A percentile compares a stretch with the other conserved stretches of the same genome.
Evolutionary conservation across 2,797 vertebrate species (phyloP).

Genomic region (Spheniscus humboldti): DNA sequence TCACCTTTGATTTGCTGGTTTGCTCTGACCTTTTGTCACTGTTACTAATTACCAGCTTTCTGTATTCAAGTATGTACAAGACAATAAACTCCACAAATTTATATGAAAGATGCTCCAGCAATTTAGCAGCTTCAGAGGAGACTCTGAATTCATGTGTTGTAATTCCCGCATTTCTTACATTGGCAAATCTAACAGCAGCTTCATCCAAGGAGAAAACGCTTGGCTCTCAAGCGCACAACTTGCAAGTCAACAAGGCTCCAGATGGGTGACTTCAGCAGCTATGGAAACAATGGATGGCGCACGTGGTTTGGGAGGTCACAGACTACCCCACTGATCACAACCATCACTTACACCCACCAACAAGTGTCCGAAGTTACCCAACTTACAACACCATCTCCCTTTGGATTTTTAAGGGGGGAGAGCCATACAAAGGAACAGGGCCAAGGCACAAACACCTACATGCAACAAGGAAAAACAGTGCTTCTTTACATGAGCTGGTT

Average conservation of each 20-base stretch:
- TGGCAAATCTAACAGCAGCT: neutral
- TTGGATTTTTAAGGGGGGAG: neutral
- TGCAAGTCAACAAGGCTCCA: neutral
- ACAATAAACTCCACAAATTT: neutral
- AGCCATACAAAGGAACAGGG: neutral
- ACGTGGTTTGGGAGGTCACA: neutral
- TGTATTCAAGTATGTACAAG: neutral
- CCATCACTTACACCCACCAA: neutral
- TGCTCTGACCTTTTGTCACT: neutral
- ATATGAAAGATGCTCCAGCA: neutral
- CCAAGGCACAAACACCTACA: neutral
- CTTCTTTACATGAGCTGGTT: neutral
- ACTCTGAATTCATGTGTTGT: neutral
- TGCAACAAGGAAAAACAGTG: neutral
- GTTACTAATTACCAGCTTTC: neutral
- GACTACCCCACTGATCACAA: neutral
- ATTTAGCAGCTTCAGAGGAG: neutral
- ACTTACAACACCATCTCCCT: neutral
- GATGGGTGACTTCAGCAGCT: neutral
- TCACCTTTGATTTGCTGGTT: neutral
- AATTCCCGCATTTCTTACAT: neutral
- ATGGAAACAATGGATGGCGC: neutral
- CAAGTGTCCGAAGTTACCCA: neutral
- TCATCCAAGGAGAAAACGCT: neutral
- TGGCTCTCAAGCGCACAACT: neutral